Conservation (phyloP, 2,113 vertebrate species). For the Castor canadensis region DNA sequence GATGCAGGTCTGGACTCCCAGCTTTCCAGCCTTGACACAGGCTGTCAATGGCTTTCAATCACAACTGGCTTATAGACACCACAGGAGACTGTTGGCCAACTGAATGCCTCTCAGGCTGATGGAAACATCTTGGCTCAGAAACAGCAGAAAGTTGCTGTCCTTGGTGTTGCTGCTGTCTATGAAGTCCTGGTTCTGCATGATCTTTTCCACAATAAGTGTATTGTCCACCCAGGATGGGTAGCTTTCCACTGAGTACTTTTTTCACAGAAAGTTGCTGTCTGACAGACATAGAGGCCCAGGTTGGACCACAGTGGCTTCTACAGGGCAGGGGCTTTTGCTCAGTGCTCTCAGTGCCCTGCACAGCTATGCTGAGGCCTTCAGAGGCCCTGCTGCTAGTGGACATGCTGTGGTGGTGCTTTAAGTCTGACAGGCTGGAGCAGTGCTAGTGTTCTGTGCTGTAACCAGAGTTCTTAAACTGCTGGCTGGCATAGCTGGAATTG, state of each 20-base stretch:
- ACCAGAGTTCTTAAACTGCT: slow-evolving; percentile 97
- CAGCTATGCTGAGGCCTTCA: slow-evolving; percentile 86
- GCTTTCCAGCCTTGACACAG: slow-evolving; percentile 78
- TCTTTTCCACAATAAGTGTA: slow-evolving; percentile 99
- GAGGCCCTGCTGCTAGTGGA: slow-evolving; percentile 97
- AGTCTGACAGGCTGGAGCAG: slow-evolving; percentile 96
- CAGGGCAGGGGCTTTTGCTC: slow-evolving; percentile 89
- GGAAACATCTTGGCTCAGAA: slow-evolving; percentile 94
- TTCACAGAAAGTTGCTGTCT: slow-evolving; percentile 92
- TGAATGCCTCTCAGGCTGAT: slow-evolving; percentile 93
- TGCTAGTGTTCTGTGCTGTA: slow-evolving; percentile 98
- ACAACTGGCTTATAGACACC: slow-evolving; percentile 96
- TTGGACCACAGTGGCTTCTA: slow-evolving; percentile 92
- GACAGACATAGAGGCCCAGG: slow-evolving; percentile 89
- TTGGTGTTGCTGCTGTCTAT: slow-evolving; percentile 95
- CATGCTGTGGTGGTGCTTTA: slow-evolving; percentile 95
- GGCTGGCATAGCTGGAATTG: slow-evolving; percentile 99
- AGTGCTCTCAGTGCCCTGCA: slow-evolving; percentile 86
- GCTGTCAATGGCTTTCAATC: slow-evolving; percentile 94
- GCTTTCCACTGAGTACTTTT: slow-evolving; percentile 96
- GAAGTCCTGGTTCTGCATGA: slow-evolving; percentile 99
- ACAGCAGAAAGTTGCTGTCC: slow-evolving; percentile 96
- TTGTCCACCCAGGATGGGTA: slow-evolving; percentile 96
- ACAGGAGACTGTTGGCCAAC: slow-evolving; percentile 92
- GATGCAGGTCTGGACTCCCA: slow-evolving; percentile 61